A percentile compares a stretch with the other conserved stretches of the same genome.
Evolutionary conservation across 2,113 vertebrate genomes (phyloP).

Genomic region (Myotis lucifugus): DNA sequence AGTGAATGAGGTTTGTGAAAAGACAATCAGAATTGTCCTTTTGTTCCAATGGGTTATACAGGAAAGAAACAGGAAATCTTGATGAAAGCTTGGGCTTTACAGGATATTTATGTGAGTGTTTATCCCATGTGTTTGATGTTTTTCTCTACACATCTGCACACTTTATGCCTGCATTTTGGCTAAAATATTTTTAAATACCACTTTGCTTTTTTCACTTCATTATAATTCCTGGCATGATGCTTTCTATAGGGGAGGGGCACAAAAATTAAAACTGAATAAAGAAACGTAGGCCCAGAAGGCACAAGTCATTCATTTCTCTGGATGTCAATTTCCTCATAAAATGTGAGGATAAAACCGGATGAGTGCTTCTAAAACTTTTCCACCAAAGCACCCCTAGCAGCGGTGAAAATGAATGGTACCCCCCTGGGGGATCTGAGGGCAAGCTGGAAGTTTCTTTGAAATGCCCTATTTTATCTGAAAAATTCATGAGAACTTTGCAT

Average conservation of each 20-base stretch:
- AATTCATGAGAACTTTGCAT: conserved; percentile 51
- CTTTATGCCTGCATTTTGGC: conserved; percentile 37
- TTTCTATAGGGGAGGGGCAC: neutral
- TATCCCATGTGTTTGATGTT: conserved; percentile 70
- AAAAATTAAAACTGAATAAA: neutral
- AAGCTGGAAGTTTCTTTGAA: conserved; percentile 60
- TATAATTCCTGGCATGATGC: conserved; percentile 4
- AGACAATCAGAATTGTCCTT: conserved; percentile 75
- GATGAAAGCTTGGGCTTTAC: conserved; percentile 66
- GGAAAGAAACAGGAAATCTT: conserved; percentile 77
- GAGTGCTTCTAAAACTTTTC: conserved; percentile 54
- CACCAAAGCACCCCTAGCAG: neutral
- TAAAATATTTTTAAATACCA: conserved; percentile 38
- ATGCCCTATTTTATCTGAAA: conserved; percentile 58
- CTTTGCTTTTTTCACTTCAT: conserved; percentile 42
- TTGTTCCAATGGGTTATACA: conserved; percentile 72
- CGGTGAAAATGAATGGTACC: neutral
- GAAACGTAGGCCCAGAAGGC: conserved; percentile 50
- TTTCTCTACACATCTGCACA: conserved; percentile 54
- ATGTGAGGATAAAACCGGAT: neutral
- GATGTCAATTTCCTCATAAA: conserved; percentile 30
- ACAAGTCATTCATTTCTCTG: conserved; percentile 41
- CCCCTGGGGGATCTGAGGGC: neutral
- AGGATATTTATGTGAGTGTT: conserved; percentile 71
- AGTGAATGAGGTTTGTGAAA: conserved; percentile 71